A percentile compares a stretch with the other conserved stretches of the same genome.
Conservation (phyloP, 2,888 invertebrate genomes). For the Andrena flavipes region DNA sequence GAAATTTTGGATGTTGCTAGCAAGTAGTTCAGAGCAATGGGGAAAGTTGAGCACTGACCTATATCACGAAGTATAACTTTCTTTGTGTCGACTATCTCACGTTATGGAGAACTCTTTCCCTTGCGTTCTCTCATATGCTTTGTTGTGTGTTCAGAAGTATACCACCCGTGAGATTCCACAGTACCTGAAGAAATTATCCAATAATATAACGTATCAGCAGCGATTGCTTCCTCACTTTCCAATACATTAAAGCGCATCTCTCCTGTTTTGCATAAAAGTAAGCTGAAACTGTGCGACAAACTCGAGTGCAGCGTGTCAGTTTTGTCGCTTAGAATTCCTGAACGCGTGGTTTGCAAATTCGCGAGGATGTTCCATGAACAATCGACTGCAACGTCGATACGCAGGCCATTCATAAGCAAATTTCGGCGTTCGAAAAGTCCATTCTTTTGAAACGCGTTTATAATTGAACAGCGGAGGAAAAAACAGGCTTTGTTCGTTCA, state of each 20-base stretch:
- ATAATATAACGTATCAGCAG: conserved; percentile 5
- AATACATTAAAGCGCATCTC: neutral
- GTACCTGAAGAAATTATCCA: conserved; percentile 22
- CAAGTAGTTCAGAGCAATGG: conserved; percentile 15
- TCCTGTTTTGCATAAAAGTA: neutral
- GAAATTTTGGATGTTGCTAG: conserved; percentile 17
- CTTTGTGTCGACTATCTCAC: conserved; percentile 54
- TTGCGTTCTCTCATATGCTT: conserved; percentile 37
- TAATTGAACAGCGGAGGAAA: neutral
- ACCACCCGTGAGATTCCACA: conserved; percentile 35
- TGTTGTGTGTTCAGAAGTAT: conserved; percentile 32
- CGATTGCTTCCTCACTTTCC: neutral
- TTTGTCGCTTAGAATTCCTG: neutral
- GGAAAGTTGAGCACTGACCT: conserved; percentile 59
- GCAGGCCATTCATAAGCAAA: conserved; percentile 47
- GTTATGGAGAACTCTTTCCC: conserved; percentile 54
- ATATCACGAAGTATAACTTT: conserved; percentile 47
- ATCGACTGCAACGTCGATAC: conserved; percentile 33
- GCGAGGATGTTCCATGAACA: neutral
- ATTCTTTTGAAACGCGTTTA: conserved; percentile 28
- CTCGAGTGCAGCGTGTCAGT: neutral
- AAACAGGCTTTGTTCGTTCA: conserved; percentile 16
- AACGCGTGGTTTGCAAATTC: conserved; percentile 4
- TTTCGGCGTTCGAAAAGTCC: conserved; percentile 11
- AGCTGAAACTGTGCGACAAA: neutral